Percentiles rank a stretch among this genome's conserved stretches.
phyloP scores from a whole-genome alignment of 2,797 vertebrate species.

The Eidolon dupreanum region DNA sequence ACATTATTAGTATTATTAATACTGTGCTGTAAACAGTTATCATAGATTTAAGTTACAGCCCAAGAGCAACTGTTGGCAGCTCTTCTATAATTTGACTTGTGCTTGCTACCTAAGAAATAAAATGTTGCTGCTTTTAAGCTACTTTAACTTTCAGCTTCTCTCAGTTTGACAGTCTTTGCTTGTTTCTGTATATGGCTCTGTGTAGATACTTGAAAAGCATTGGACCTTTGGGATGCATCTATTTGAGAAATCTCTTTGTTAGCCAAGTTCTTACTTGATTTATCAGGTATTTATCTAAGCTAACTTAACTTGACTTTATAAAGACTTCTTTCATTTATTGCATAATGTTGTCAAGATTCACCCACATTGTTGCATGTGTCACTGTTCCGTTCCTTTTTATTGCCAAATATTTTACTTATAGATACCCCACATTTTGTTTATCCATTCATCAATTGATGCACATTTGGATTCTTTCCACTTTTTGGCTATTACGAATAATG shows the following conservation, averaged over 20 bases:
- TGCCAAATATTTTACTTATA: neutral
- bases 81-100: neutral
- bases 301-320: neutral
- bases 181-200: neutral
- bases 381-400: neutral
- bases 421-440: neutral
- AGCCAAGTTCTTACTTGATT: neutral
- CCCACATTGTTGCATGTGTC: no score
- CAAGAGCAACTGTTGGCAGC: neutral
- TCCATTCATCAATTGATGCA: neutral
- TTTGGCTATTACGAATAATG: neutral
- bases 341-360: neutral
- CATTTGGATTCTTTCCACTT: neutral
- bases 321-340: neutral
- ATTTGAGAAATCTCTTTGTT: neutral
- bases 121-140: neutral
- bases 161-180: neutral
- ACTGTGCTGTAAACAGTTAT: neutral
- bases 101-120: neutral
- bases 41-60: neutral
- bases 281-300: neutral
- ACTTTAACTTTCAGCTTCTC: neutral
- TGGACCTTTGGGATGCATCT: neutral
- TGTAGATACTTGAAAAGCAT: neutral
- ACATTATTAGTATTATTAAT: neutral